Evolutionary conservation across 2,797 vertebrate genomes (phyloP), one percentile per base, ranked within the genome.

Genomic region (Mormyrops attenuatus): DNA sequence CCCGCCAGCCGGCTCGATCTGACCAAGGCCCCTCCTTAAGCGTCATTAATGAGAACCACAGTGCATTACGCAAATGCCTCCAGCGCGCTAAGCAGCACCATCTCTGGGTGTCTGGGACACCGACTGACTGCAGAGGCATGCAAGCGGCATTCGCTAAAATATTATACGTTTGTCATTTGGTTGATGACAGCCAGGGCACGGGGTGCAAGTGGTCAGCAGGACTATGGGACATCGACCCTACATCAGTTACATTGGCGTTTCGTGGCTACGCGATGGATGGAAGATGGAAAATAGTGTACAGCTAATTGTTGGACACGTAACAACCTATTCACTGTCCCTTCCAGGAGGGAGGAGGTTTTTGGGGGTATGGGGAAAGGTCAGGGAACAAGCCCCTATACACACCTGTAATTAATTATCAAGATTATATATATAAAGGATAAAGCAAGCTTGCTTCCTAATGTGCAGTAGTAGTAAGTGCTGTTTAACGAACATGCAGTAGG

Each of bases 31-130:
- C 41, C 80, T 85, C 60, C 60, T 41, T 49, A 73, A 20, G 30
- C 6, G 22, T 44, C 63, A 86, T 87, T 89, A 85, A 89, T 69
- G n/a, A 47, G 13, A 77, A 87, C 84, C 85, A 44, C 84, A 55
- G 63, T 85, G 69, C 85, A 86, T 49, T 85, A 66, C 41, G 4
- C 88, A 66, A 86, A 89, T 57, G 85, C 50, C 84, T 55, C 55
- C 85, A 87, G 47, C 30, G 34, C 52, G 57, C 26, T 22, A 17
- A 49, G 38, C 17, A 50, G 53, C 55, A 34, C 26, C 15, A 11
- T 86, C 50, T n/a, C 22, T 1, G 4, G 44, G 77, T 20, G 5
- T 5, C 44, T 82, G 47, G 20, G 8, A 22, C 20, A 11, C 47
- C 3, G 9, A 9, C 44, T 30, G 17, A 57, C 30, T 5, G 3